Conservation (phyloP, 2,113 vertebrate genomes). For the Shinisaurus crocodilurus region DNA sequence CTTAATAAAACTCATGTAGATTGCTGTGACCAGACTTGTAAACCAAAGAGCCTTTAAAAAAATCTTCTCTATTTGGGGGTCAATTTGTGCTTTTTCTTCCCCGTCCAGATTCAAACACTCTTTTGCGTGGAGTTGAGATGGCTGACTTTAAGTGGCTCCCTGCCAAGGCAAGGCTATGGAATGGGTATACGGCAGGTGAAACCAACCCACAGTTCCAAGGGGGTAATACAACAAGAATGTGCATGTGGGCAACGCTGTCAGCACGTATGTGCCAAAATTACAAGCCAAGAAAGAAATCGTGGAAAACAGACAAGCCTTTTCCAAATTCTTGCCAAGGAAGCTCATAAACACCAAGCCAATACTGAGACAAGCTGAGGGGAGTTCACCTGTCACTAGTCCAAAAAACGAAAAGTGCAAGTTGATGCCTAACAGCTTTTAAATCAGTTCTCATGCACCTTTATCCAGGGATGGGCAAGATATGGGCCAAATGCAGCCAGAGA, state of each 20-base stretch:
- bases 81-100: not conserved
- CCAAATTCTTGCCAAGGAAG: not conserved
- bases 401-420: not conserved
- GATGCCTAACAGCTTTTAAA: conserved; percentile 7
- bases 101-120: not conserved
- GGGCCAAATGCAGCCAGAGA: not conserved
- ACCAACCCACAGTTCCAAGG: not conserved
- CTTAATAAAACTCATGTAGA: not conserved
- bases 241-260: not conserved
- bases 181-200: not conserved
- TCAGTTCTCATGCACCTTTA: not conserved
- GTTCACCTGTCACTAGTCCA: not conserved
- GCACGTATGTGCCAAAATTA: not conserved
- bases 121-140: not conserved
- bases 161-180: not conserved
- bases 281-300: not conserved
- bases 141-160: not conserved
- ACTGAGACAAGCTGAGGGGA: not conserved
- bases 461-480: not conserved
- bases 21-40: not conserved
- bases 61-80: not conserved
- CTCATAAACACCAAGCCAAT: not conserved
- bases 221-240: not conserved
- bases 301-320: not conserved
- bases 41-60: too few relatives aligned